A percentile compares a stretch with the other conserved stretches of the same genome.
phyloP scores from a whole-genome alignment of 2,113 vertebrate genomes.

The Excalfactoria chinensis region DNA sequence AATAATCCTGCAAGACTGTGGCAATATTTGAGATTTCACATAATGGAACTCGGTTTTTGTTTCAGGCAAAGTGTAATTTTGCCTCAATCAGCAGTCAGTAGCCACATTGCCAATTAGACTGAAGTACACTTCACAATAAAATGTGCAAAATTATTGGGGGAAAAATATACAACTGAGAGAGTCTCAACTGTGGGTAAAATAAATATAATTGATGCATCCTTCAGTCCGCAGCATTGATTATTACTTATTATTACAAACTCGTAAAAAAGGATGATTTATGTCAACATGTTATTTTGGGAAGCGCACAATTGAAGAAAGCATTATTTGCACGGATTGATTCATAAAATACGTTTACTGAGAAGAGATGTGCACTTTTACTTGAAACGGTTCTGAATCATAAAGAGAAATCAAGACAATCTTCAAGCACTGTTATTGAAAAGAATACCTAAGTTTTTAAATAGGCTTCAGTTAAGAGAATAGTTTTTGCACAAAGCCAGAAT shows the following conservation, averaged over 20 bases:
- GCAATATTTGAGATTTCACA: conserved; percentile 61
- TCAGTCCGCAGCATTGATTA: conserved; percentile 72
- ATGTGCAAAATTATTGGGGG: conserved; percentile 53
- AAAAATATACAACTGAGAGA: conserved; percentile 42
- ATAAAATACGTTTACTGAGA: conserved; percentile 71
- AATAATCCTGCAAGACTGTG: conserved; percentile 13
- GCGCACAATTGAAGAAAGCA: conserved; percentile 43
- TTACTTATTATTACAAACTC: conserved; percentile 77
- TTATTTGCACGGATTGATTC: conserved; percentile 69
- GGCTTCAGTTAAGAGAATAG: conserved; percentile 55
- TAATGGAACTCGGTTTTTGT: conserved; percentile 68
- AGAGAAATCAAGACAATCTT: conserved; percentile 41
- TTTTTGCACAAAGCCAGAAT: conserved; percentile 42
- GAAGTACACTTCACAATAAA: conserved; percentile 64
- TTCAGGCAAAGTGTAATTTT: conserved; percentile 71
- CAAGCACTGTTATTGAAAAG: conserved; percentile 18
- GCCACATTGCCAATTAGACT: conserved; percentile 69
- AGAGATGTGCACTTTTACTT: conserved; percentile 58
- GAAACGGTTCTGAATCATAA: conserved; percentile 70
- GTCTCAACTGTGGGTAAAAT: conserved; percentile 57
- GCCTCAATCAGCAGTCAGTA: conserved; percentile 55
- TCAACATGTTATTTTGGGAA: conserved; percentile 72
- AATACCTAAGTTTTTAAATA: conserved; percentile 54
- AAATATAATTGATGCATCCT: conserved; percentile 69
- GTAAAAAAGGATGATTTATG: conserved; percentile 71